Evolutionary conservation across 64 coral and sea anemone species (phyloP).

Genomic region (Stylophora pistillata): DNA sequence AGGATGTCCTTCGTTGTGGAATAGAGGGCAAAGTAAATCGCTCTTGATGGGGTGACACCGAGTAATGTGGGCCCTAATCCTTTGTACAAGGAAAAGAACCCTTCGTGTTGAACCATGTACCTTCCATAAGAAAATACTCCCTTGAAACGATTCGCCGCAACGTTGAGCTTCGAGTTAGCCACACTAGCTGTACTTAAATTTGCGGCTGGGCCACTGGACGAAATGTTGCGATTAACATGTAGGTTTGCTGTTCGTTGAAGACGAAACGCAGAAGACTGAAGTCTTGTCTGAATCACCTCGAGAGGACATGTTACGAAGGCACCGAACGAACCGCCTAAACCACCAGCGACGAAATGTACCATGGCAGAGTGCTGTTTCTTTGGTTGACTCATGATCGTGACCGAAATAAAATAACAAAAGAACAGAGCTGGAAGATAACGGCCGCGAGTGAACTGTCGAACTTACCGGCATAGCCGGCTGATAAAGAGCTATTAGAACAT

Average conservation of each 20-base stretch:
- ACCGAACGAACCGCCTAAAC: constrained; percentile 90
- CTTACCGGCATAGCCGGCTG: background rate
- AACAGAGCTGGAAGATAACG: background rate
- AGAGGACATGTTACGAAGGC: constrained; percentile 89
- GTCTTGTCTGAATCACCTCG: constrained; percentile 96
- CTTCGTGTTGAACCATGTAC: constrained; percentile 86
- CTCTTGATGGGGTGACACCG: constrained; percentile 94
- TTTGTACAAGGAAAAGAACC: constrained; percentile 82
- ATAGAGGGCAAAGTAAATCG: constrained; percentile 95
- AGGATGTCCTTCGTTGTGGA: constrained; percentile 87
- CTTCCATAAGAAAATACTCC: constrained; percentile 80
- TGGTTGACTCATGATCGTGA: constrained; percentile 52
- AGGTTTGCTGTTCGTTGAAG: constrained; percentile 61
- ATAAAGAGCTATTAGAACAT: background rate
- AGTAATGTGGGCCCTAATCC: constrained; percentile 84
- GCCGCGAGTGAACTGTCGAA: background rate
- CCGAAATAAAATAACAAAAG: background rate
- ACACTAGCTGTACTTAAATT: constrained; percentile 39
- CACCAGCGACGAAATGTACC: constrained; percentile 88
- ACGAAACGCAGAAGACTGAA: constrained; percentile 93
- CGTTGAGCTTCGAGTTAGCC: constrained; percentile 9
- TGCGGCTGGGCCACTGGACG: constrained; percentile 47
- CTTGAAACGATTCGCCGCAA: constrained; percentile 62
- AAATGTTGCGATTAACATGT: background rate
- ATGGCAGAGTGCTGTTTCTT: constrained; percentile 48